phyloP scores from a whole-genome alignment of 2,113 vertebrate species.

The Prionailurus viverrinus region DNA sequence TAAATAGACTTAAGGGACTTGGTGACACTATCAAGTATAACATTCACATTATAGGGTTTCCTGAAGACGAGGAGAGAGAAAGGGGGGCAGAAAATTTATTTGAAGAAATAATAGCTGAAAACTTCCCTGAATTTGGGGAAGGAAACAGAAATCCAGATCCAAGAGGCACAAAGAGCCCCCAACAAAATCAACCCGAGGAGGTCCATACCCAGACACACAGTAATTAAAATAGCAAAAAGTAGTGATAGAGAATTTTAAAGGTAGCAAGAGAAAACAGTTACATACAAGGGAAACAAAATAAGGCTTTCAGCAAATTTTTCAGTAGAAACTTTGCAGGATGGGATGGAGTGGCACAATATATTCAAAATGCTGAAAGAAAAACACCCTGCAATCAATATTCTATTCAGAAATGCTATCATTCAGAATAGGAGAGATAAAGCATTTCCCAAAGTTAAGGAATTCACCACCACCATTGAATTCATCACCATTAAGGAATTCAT shows the following conservation, averaged over 20 bases:
- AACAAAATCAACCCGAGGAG: not conserved
- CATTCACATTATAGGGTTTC: not conserved
- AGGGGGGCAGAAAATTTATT: not conserved
- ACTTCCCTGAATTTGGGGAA: not conserved
- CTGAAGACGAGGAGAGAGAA: not conserved
- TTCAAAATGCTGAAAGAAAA: too few relatives aligned
- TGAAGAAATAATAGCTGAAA: not conserved
- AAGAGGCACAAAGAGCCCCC: not conserved
- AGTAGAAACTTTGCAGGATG: too few relatives aligned
- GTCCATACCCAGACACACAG: not conserved
- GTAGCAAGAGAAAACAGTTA: too few relatives aligned
- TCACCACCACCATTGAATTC: too few relatives aligned
- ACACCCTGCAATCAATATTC: too few relatives aligned
- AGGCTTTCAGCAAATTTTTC: too few relatives aligned
- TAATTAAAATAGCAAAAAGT: not conserved
- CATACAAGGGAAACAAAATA: too few relatives aligned
- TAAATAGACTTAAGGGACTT: not conserved
- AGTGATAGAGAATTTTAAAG: not conserved
- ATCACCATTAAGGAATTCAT: too few relatives aligned
- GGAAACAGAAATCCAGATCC: not conserved
- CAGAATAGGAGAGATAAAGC: too few relatives aligned
- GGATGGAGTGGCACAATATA: too few relatives aligned
- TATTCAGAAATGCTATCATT: too few relatives aligned
- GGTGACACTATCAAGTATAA: not conserved
- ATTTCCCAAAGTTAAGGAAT: too few relatives aligned